Evolutionary conservation across 2,888 invertebrate genomes (phyloP), one percentile per base, ranked within the genome.

Genomic region (Cosmorhoe ocellata): DNA sequence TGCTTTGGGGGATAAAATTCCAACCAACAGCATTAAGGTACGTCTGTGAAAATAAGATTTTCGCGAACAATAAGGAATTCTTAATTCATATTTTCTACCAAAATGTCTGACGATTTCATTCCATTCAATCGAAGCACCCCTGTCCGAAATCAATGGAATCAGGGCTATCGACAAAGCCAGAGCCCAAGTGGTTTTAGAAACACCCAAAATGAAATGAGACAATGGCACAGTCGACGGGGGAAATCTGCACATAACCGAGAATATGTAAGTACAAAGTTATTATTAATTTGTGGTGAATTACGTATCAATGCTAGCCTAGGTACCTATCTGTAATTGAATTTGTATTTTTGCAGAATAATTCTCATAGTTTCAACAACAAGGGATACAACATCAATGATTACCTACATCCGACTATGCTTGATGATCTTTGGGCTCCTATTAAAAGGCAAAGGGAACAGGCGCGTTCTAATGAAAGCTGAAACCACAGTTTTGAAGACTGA

Each of bases 121-220:
- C 89, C 89, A 1, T 56, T 90, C 13, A 84, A 80, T 55, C 88
- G 89, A 64, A 90, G 89, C 56, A 89, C 89, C 1, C 89, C 89
- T 18, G 67, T 79, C 5, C 77, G 74, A 11, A 67, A 69, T 32
- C 74, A 66, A 52, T 80, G 81, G 76, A 74, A 78, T 43, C 75
- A 77, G 48, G 68, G 70, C 9, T 71, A 64, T 51, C 71, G 67
- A 53, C 73, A 68, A 37, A 74, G 71, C 33, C 13, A 36, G 7
- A 30, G 13, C 28, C 27, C 24, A 51, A 66, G 64, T 44, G 55
- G 56, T 50, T 66, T 53, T 39, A 64, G 74, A 14, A 74, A 67
- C 51, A 75, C 65, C 46, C 71, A 69, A 13, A 73, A 75, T 24
- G 37, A 50, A 51, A 22, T 66, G 64, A 10, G 68, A 79, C 31